A percentile compares a stretch with the other conserved stretches of the same genome.
Conservation (phyloP, 2,888 invertebrate species). For the Steinernema carpocapsae region DNA sequence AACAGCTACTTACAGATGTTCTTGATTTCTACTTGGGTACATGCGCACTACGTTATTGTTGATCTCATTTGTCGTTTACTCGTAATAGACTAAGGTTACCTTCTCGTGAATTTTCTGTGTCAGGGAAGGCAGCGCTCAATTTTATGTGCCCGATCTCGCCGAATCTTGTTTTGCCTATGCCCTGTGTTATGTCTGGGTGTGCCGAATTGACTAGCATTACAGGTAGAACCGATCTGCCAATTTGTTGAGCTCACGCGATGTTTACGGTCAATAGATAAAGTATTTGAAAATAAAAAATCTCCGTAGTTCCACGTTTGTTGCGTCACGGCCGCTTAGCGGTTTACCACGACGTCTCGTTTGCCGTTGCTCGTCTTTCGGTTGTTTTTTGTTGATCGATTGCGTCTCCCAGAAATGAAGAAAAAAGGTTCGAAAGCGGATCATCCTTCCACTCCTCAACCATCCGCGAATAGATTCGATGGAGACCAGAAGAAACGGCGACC, state of each 20-base stretch:
- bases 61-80: constrained; percentile 1
- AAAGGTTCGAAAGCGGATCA: background rate
- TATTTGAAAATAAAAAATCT: constrained; percentile 8
- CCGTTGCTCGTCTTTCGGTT: constrained; percentile 4
- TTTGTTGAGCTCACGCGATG: constrained; percentile 25
- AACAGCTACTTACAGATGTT: constrained; percentile 19
- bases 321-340: constrained; percentile 2
- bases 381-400: background rate
- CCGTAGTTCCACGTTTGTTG: background rate
- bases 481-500: background rate
- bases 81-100: background rate
- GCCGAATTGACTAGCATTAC: constrained; percentile 1
- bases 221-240: constrained; percentile 29
- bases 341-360: background rate
- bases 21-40: constrained; percentile 31
- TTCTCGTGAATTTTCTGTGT: background rate
- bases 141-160: background rate
- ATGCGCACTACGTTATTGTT: constrained; percentile 1
- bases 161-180: background rate
- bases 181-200: constrained; percentile 10
- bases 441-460: constrained; percentile 6
- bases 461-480: background rate
- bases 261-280: constrained; percentile 10
- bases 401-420: background rate
- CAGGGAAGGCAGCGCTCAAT: background rate